Conservation (phyloP, 2,113 vertebrate species). For the Bos javanicus region DNA sequence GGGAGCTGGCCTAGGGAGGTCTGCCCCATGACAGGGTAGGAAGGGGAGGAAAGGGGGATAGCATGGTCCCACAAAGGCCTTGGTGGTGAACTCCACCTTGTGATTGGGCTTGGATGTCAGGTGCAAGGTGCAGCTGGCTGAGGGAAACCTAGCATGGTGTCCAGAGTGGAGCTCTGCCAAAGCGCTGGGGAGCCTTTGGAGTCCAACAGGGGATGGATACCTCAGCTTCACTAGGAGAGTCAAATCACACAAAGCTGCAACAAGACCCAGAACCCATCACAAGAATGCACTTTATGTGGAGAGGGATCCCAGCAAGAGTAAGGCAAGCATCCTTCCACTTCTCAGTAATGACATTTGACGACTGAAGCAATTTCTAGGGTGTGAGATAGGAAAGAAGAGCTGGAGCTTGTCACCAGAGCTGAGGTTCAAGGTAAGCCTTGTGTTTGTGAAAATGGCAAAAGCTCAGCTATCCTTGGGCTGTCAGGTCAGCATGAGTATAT, state of each 20-base stretch:
- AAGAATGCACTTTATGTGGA: not conserved
- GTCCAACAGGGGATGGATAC: fast-evolving
- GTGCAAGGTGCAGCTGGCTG: not conserved
- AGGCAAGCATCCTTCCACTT: not conserved
- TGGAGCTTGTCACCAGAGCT: not conserved
- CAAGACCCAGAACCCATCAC: not conserved
- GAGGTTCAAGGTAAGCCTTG: not conserved
- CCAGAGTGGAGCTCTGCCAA: not conserved
- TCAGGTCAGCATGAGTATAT: not conserved
- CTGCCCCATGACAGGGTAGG: not conserved
- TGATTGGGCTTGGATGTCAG: too few species aligned
- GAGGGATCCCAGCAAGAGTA: not conserved
- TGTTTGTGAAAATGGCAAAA: not conserved
- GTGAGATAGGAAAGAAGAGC: not conserved
- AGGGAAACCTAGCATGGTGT: not conserved
- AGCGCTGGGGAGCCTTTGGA: fast-evolving
- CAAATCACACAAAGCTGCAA: not conserved
- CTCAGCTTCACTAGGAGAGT: not conserved
- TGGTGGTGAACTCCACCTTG: not conserved
- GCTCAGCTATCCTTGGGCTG: not conserved
- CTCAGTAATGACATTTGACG: not conserved
- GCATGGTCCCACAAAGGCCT: too few species aligned
- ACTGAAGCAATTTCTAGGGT: not conserved
- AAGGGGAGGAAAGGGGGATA: fast-evolving
- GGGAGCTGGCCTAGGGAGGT: not conserved